phyloP scores from a whole-genome alignment of 2,113 vertebrate species.

The human (Homo sapiens) region DNA sequence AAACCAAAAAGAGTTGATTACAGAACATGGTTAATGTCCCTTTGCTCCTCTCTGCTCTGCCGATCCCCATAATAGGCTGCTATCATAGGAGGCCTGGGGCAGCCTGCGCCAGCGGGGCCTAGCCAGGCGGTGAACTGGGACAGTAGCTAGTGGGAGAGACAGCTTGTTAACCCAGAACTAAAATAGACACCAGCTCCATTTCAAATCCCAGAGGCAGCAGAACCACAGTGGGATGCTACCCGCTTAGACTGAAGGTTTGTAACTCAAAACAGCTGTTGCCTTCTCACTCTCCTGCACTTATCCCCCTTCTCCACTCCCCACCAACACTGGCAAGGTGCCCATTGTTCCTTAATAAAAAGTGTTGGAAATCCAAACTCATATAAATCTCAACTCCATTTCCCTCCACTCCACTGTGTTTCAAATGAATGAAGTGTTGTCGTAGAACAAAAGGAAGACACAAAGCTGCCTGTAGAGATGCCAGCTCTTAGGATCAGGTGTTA shows the following conservation, averaged over 20 bases:
- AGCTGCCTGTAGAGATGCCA: not conserved
- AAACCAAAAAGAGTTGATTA: slow-evolving; percentile 32
- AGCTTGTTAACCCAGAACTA: slow-evolving; percentile 59
- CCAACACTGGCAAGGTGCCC: slow-evolving; percentile 52
- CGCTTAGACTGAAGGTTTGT: slow-evolving; percentile 40
- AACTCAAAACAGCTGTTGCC: slow-evolving; percentile 63
- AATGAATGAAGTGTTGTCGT: not conserved
- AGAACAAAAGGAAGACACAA: not conserved
- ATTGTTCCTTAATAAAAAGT: not conserved
- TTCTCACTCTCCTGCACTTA: not conserved
- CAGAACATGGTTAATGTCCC: not conserved
- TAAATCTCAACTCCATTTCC: not conserved
- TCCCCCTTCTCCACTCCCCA: not conserved
- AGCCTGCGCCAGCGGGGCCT: not conserved
- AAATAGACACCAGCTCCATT: slow-evolving; percentile 59
- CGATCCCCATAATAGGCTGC: slow-evolving; percentile 35
- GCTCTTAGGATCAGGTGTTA: rapidly evolving
- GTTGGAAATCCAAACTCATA: not conserved
- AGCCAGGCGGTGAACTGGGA: slow-evolving; percentile 19
- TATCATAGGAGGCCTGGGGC: slow-evolving; percentile 41
- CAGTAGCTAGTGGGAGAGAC: slow-evolving; percentile 30
- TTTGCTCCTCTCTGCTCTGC: not conserved
- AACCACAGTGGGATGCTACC: slow-evolving; percentile 47
- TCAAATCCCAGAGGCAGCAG: slow-evolving; percentile 53
- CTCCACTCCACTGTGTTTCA: not conserved